Conservation (phyloP, 2,113 vertebrate genomes). For the Daubentonia madagascariensis region DNA sequence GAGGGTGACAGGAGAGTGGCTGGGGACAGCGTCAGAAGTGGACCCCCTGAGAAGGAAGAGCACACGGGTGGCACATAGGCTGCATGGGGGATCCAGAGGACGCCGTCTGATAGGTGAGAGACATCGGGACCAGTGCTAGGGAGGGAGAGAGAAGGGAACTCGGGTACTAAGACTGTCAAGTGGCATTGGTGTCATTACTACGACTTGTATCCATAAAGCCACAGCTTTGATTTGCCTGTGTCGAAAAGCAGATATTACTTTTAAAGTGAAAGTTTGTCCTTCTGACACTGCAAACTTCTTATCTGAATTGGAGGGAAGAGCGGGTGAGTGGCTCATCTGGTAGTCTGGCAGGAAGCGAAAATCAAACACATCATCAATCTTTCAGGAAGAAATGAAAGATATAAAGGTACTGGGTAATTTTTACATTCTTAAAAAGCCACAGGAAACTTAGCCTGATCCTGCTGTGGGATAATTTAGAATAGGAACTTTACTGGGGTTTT, state of each 20-base stretch:
- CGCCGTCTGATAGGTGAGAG: background rate
- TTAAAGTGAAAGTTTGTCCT: background rate
- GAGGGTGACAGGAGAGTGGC: background rate
- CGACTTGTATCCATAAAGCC: background rate
- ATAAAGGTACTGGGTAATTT: background rate
- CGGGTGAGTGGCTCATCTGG: background rate
- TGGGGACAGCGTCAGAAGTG: background rate
- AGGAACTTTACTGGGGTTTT: background rate
- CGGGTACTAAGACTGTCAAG: background rate
- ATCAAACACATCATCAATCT: background rate
- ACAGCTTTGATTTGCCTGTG: background rate
- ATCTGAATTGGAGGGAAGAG: too few relatives aligned
- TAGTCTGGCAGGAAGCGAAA: background rate
- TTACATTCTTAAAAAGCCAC: background rate
- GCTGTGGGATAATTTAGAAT: background rate
- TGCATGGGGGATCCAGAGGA: background rate
- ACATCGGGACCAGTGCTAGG: background rate
- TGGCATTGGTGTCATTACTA: rapidly evolving
- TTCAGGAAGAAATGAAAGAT: background rate
- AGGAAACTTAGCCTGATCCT: too few relatives aligned
- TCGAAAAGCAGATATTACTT: background rate
- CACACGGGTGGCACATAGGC: background rate
- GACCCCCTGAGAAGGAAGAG: background rate
- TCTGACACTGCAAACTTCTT: background rate
- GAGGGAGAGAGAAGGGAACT: background rate